These are phyloP conservation scores for Brachionus sp. DNA, from an alignment of 1,140 invertebrate genomes.

Conservation along the genomic window DNA sequence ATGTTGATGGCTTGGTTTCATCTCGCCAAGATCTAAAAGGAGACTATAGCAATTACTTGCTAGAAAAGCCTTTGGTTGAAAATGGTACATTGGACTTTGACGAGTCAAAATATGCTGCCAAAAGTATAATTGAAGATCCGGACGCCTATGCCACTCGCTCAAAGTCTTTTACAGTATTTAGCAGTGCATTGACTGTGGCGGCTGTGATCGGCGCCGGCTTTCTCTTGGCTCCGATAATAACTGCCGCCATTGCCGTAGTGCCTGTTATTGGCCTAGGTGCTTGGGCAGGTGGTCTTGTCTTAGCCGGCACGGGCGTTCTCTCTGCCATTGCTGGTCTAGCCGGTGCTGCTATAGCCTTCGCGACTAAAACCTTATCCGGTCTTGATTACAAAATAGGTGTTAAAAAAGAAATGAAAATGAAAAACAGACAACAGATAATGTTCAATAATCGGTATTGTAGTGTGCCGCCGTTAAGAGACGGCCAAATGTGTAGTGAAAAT, in stretches of 20 bases:
- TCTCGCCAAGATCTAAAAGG: background rate
- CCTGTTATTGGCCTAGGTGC: background rate
- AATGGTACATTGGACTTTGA: background rate
- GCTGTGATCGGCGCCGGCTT: background rate
- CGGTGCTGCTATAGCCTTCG: background rate
- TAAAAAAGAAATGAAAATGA: conserved; percentile 28
- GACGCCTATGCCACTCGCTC: background rate
- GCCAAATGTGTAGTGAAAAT: background rate
- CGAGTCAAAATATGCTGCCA: background rate
- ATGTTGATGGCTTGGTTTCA: conserved; percentile 8
- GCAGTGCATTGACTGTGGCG: background rate
- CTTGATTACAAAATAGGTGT: conserved; percentile 15
- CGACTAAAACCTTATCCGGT: background rate
- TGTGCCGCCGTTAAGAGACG: background rate
- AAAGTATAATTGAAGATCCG: background rate
- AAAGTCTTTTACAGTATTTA: background rate
- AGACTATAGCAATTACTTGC: conserved; percentile 10
- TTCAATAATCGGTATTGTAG: conserved; percentile 20
- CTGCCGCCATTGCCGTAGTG: background rate
- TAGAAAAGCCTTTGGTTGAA: conserved; percentile 19
- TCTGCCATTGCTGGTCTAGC: background rate
- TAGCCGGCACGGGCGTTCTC: background rate
- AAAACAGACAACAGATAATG: conserved; percentile 20
- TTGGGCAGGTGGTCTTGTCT: background rate
- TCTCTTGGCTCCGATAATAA: background rate